These are phyloP conservation scores for Saccopteryx bilineata DNA, from an alignment of 2,113 vertebrate genomes.

Conservation along the genomic window DNA sequence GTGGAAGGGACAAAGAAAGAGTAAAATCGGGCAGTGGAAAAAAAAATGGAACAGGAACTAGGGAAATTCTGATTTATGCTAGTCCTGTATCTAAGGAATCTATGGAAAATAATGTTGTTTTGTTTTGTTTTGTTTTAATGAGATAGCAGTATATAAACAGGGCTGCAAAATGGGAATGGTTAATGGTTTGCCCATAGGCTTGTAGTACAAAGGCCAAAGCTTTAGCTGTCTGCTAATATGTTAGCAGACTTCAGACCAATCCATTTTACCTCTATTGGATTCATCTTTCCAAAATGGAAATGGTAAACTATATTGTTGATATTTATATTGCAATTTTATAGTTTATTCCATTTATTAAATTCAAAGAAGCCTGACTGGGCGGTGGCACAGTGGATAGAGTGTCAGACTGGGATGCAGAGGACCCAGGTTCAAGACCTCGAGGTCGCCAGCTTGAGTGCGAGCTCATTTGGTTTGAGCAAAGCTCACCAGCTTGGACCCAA, in stretches of 20 bases:
- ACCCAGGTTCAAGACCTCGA: too few species aligned
- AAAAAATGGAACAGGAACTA: not conserved
- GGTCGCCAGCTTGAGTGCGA: too few species aligned
- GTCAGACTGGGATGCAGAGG: too few species aligned
- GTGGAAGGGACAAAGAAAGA: not conserved
- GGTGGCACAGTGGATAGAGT: too few species aligned
- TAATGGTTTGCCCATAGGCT: not conserved
- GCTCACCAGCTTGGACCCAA: too few species aligned
- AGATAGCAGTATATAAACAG: not conserved
- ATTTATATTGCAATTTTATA: not conserved
- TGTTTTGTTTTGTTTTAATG: not conserved
- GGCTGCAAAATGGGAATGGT: not conserved
- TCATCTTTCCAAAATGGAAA: constrained; percentile 14
- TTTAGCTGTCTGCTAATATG: not conserved
- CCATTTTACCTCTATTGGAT: not conserved
- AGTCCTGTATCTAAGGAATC: not conserved
- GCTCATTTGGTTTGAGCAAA: too few species aligned
- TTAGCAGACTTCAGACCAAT: not conserved
- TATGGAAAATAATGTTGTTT: not conserved
- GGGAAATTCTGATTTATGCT: not conserved
- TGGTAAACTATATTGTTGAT: not conserved
- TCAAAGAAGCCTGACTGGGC: not conserved
- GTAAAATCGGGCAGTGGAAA: not conserved
- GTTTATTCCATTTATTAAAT: constrained; percentile 10
- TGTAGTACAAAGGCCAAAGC: not conserved